Evolutionary conservation across 1,140 invertebrate species (phyloP).

Genomic region (Stratiolaelaps scimitus): DNA sequence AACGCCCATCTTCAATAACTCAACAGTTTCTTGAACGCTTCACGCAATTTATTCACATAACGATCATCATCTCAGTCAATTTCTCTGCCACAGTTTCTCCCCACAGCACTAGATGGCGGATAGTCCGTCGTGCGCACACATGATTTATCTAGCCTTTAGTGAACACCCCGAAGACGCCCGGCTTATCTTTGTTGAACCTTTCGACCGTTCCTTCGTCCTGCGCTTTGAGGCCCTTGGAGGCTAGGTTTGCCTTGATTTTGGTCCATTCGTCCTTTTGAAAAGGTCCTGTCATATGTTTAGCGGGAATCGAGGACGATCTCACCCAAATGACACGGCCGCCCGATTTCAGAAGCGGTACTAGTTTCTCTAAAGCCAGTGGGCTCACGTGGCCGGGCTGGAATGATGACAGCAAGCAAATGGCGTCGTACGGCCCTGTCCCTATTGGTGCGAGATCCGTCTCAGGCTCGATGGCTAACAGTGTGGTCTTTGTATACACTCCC

Average conservation of each 20-base stretch:
- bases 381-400: slow-evolving; percentile 4
- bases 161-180: background rate
- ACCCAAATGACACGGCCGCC: background rate
- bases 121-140: too few relatives aligned
- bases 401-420: slow-evolving; percentile 4
- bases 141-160: background rate
- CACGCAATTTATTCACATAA: too few relatives aligned
- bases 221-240: background rate
- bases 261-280: background rate
- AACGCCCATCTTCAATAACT: too few relatives aligned
- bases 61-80: too few relatives aligned
- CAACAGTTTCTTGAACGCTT: too few relatives aligned
- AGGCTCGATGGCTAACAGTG: background rate
- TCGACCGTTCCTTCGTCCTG: background rate
- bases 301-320: background rate
- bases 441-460: background rate
- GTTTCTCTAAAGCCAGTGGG: background rate
- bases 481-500: background rate
- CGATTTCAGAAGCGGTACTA: background rate
- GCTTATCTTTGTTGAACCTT: background rate
- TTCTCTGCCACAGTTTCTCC: too few relatives aligned
- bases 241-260: background rate
- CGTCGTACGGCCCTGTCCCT: background rate
- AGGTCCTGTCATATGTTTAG: background rate
- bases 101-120: too few relatives aligned